phyloP scores from a whole-genome alignment of 2,113 vertebrate species.

The Spilogale gracilis region DNA sequence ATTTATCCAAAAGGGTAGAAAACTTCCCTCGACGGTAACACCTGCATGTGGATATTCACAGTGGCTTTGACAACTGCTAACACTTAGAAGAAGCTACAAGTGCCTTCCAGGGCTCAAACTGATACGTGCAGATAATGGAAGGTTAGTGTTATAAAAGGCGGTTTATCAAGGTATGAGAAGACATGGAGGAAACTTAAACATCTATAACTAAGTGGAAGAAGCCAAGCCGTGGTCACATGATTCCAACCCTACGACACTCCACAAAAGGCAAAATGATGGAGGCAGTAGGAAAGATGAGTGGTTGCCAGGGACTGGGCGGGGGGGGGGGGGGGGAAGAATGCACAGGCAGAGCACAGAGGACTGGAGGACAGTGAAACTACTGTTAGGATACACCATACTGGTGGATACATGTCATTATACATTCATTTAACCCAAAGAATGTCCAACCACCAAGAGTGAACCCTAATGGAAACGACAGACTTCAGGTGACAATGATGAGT shows the following conservation, averaged over 20 bases:
- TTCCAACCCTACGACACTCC: not conserved
- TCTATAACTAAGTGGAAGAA: not conserved
- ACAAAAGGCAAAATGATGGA: not conserved
- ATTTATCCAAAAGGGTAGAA: not conserved
- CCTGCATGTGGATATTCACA: not conserved
- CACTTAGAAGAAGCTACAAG: not conserved
- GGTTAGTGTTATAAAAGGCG: not conserved
- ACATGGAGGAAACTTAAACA: not conserved
- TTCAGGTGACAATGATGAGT: not conserved
- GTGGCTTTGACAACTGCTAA: not conserved
- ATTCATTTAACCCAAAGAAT: not conserved
- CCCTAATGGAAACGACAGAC: not conserved
- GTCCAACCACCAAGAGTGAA: not conserved
- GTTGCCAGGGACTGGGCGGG: not conserved
- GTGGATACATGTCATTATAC: not conserved
- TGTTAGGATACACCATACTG: not conserved
- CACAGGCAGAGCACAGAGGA: not conserved
- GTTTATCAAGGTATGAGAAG: not conserved
- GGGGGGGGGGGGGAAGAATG: not conserved
- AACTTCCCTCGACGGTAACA: not conserved
- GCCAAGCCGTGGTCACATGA: not conserved
- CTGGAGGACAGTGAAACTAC: not conserved
- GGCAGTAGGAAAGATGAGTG: not conserved
- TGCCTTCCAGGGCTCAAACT: not conserved
- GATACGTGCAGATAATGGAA: not conserved